These are phyloP conservation scores for Nasonia giraulti DNA, from an alignment of 1,140 invertebrate genomes.

Conservation along the genomic window DNA sequence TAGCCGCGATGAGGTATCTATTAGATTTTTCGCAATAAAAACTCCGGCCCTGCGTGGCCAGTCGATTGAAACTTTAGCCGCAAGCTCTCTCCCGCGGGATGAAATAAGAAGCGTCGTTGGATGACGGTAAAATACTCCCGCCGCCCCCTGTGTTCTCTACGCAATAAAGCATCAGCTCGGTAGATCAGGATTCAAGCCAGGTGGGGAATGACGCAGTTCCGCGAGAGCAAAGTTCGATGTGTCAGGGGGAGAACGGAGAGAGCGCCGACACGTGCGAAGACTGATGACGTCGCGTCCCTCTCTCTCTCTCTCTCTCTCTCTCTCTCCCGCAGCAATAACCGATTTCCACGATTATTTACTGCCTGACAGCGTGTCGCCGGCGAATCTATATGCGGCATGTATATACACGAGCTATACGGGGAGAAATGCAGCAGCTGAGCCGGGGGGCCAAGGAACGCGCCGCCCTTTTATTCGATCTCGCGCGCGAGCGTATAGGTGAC, in stretches of 20 bases:
- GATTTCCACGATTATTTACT: conserved; percentile 36
- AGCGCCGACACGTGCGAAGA: conserved; percentile 2
- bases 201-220: conserved; percentile 20
- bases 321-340: conserved; percentile 26
- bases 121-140: not conserved
- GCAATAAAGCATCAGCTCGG: no score
- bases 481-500: not conserved
- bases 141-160: not conserved
- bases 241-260: not conserved
- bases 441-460: no score
- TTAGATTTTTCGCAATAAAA: no score
- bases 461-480: not conserved
- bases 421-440: no score
- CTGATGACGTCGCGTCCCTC: not conserved
- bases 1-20: no score
- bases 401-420: no score
- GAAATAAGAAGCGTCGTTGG: not conserved
- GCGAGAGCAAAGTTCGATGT: conserved; percentile 18
- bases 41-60: not conserved
- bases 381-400: not conserved
- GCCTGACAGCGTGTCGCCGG: not conserved
- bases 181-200: not conserved
- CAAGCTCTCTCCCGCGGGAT: not conserved
- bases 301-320: no score
- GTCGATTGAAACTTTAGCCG: not conserved